A percentile compares a stretch with the other conserved stretches of the same genome.
Conservation (phyloP, 1,140 invertebrate species). For the Acyrthosiphon pisum region DNA sequence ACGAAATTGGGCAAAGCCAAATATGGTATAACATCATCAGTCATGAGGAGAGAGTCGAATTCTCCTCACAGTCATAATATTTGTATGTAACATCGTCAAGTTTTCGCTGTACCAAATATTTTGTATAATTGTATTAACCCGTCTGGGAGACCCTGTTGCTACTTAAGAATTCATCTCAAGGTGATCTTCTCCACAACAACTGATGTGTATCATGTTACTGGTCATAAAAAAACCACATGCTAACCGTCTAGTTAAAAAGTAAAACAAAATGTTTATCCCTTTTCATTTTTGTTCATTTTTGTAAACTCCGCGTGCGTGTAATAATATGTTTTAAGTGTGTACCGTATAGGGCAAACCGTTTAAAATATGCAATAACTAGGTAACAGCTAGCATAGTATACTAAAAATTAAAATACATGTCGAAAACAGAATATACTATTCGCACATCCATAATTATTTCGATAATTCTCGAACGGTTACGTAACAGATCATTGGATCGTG, state of each 20-base stretch:
- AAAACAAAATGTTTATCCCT: neutral
- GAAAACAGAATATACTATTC: neutral
- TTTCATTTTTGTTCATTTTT: neutral
- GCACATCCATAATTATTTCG: slow-evolving; percentile 10
- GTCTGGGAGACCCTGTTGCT: neutral
- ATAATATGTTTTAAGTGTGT: neutral
- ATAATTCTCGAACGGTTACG: neutral
- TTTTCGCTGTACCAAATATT: neutral
- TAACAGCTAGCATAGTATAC: neutral
- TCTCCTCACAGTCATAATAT: neutral
- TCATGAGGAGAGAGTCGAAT: slow-evolving; percentile 29
- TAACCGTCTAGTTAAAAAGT: neutral
- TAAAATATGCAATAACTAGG: neutral
- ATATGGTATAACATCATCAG: neutral
- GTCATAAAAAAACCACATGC: neutral
- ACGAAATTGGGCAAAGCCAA: slow-evolving; percentile 33
- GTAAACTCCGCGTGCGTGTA: neutral
- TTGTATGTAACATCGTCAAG: neutral
- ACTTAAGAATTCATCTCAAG: slow-evolving; percentile 24
- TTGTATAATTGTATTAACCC: neutral
- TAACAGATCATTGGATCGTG: slow-evolving; percentile 25
- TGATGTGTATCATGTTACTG: neutral
- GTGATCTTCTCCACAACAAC: slow-evolving; percentile 16
- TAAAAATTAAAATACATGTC: neutral
- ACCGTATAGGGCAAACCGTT: neutral